phyloP scores from a whole-genome alignment of 2,888 invertebrate genomes.

The Chromoteleia sp. region DNA sequence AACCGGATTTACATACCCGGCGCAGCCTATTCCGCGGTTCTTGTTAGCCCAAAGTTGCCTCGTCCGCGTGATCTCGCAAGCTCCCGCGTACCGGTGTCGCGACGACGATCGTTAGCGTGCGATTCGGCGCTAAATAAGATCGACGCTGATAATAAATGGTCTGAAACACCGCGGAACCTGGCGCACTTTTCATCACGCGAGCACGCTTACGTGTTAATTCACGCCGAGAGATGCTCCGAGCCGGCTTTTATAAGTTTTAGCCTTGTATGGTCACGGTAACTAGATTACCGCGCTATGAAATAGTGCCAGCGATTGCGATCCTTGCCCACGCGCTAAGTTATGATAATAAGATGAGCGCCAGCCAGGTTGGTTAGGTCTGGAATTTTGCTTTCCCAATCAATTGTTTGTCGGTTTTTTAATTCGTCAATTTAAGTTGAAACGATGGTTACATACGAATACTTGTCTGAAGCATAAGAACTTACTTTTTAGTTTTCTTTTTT shows the following conservation, averaged over 20 bases:
- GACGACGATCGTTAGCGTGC: slow-evolving; percentile 59
- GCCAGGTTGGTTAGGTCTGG: background rate
- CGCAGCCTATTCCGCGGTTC: slow-evolving; percentile 72
- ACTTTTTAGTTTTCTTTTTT: too few species aligned
- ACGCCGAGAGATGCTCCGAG: slow-evolving; percentile 35
- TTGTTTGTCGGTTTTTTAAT: too few species aligned
- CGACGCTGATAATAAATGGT: slow-evolving; percentile 46
- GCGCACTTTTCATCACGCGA: slow-evolving; percentile 59
- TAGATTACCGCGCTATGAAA: slow-evolving; percentile 57
- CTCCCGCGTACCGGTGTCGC: slow-evolving; percentile 28
- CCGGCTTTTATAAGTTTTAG: slow-evolving; percentile 41
- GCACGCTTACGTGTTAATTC: slow-evolving; percentile 64
- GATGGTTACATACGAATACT: too few species aligned
- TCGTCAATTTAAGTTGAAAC: too few species aligned
- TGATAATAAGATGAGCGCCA: slow-evolving; percentile 48
- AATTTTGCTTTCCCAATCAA: too few species aligned
- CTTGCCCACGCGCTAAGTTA: slow-evolving; percentile 41
- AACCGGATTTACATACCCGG: slow-evolving; percentile 74
- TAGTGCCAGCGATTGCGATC: slow-evolving; percentile 20
- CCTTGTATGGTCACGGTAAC: slow-evolving; percentile 54
- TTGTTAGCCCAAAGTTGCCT: slow-evolving; percentile 82
- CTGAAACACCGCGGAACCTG: slow-evolving; percentile 5
- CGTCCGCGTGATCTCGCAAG: slow-evolving; percentile 78
- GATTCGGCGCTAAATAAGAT: slow-evolving; percentile 60
- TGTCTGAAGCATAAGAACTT: too few species aligned